A percentile compares a stretch with the other conserved stretches of the same genome.
phyloP scores from a whole-genome alignment of 2,797 vertebrate genomes.

The Rallus crepitans region DNA sequence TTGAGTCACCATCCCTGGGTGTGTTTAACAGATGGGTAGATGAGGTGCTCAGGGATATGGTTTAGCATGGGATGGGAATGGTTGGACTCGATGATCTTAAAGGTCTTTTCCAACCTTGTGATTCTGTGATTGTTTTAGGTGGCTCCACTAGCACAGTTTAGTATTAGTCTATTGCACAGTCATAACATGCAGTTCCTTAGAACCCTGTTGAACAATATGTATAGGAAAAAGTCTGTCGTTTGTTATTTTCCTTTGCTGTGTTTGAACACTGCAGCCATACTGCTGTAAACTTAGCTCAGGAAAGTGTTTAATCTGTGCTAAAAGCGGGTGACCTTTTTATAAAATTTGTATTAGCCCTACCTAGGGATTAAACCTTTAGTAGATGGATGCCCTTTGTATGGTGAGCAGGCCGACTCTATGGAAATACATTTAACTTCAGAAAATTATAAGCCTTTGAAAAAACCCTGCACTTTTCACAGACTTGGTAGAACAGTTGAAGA shows the following conservation, averaged over 20 bases:
- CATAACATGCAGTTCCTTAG: background rate
- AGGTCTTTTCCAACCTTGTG: too few relatives aligned
- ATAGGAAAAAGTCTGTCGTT: background rate
- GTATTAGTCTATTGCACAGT: background rate
- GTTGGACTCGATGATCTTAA: too few relatives aligned
- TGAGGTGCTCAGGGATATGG: too few relatives aligned
- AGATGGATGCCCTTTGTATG: background rate
- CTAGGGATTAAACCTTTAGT: background rate
- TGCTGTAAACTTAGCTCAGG: background rate
- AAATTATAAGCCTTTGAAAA: background rate
- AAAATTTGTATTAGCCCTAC: background rate
- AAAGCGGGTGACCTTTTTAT: constrained; percentile 6
- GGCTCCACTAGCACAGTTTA: background rate
- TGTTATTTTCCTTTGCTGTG: background rate
- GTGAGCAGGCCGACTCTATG: background rate
- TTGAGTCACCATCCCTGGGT: too few relatives aligned
- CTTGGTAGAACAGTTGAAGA: background rate
- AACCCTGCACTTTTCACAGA: background rate
- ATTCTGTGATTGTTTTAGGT: background rate
- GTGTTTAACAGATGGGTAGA: too few relatives aligned
- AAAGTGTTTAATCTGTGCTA: background rate
- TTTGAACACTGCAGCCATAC: background rate
- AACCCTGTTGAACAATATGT: background rate
- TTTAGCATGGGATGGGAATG: too few relatives aligned
- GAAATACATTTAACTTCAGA: background rate